Evolutionary conservation across 2,888 invertebrate genomes (phyloP).

Genomic region (Rhaphigaster nebulosa): DNA sequence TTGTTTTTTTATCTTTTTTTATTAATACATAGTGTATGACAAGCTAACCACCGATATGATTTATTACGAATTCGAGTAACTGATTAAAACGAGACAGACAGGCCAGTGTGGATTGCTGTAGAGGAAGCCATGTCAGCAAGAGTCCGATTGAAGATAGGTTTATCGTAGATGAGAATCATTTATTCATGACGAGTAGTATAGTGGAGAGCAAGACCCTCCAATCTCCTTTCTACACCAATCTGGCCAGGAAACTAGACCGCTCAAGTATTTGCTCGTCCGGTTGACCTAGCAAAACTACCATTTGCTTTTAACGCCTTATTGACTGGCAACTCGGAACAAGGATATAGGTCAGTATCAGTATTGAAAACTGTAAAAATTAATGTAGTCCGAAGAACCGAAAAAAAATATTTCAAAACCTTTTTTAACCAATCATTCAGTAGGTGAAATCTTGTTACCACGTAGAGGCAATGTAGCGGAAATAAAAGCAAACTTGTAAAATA

Average conservation of each 20-base stretch:
- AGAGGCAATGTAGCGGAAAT: too few relatives aligned
- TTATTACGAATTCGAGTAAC: not conserved
- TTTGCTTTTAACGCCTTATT: not conserved
- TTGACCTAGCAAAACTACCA: not conserved
- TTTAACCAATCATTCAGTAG: too few relatives aligned
- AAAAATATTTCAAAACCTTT: too few relatives aligned
- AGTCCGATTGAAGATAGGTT: conserved; percentile 18
- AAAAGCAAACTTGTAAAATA: too few relatives aligned
- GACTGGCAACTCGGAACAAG: not conserved
- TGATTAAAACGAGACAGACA: not conserved
- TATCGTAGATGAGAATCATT: conserved; percentile 33
- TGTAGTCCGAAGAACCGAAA: too few relatives aligned
- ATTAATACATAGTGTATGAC: too few relatives aligned
- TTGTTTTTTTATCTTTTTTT: too few relatives aligned
- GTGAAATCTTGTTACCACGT: too few relatives aligned
- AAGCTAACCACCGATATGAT: too few relatives aligned
- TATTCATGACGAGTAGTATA: conserved; percentile 9
- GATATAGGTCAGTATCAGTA: not conserved
- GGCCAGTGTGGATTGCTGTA: not conserved
- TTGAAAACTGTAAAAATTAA: not conserved
- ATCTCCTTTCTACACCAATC: conserved; percentile 6
- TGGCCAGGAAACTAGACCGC: not conserved
- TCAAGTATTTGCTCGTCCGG: not conserved
- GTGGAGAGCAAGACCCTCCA: not conserved
- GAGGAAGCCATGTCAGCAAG: not conserved